These are phyloP conservation scores for Zootermopsis nevadensis DNA, from an alignment of 2,888 invertebrate genomes.

Conservation along the genomic window DNA sequence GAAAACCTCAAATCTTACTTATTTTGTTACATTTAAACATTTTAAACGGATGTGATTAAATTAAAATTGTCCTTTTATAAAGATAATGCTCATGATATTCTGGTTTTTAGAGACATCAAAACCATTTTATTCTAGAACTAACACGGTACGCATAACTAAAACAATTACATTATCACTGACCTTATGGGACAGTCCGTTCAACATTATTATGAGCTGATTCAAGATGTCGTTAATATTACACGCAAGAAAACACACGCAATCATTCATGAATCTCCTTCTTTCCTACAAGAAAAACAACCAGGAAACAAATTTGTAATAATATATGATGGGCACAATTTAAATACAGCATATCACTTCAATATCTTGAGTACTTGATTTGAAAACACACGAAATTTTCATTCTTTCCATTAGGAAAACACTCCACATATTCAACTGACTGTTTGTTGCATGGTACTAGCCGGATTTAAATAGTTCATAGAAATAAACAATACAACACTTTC, in stretches of 20 bases:
- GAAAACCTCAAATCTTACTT: no score
- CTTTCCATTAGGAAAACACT: background rate
- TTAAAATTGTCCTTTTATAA: no score
- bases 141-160: background rate
- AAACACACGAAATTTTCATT: background rate
- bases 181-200: background rate
- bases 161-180: background rate
- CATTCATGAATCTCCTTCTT: background rate
- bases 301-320: background rate
- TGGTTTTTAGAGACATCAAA: no score
- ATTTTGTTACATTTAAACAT: no score
- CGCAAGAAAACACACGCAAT: background rate
- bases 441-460: background rate
- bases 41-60: no score
- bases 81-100: no score
- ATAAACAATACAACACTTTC: no score
- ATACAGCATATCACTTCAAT: background rate
- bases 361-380: background rate
- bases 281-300: background rate
- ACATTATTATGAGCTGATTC: background rate
- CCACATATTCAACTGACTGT: background rate
- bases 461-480: no score
- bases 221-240: background rate
- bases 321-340: background rate
- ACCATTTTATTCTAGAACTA: no score